phyloP scores from a whole-genome alignment of 1,140 invertebrate genomes.

The Drosophila burlai region DNA sequence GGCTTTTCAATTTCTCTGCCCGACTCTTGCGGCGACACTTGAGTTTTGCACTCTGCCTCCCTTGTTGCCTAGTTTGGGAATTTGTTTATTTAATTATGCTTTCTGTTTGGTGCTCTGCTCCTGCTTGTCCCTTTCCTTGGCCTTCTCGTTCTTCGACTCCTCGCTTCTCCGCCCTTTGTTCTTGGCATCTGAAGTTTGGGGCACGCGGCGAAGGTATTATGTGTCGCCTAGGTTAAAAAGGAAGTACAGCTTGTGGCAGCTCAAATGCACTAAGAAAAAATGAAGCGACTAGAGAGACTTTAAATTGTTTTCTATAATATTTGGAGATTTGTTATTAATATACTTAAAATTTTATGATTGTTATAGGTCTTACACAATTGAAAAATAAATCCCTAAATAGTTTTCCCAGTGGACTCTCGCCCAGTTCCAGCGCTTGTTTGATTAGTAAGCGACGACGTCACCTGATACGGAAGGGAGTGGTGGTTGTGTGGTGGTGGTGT shows the following conservation, averaged over 20 bases:
- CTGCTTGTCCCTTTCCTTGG: neutral
- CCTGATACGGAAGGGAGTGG: slow-evolving; percentile 21
- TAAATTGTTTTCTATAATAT: neutral
- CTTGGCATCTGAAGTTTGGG: slow-evolving; percentile 25
- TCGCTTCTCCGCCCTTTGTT: neutral
- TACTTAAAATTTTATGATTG: neutral
- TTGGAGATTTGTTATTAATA: too few relatives aligned
- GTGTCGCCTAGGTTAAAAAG: slow-evolving; percentile 20
- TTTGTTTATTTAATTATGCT: slow-evolving; percentile 54
- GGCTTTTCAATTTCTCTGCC: slow-evolving; percentile 18
- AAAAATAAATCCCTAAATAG: neutral
- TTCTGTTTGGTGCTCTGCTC: slow-evolving; percentile 8
- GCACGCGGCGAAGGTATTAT: slow-evolving; percentile 32
- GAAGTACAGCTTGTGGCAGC: slow-evolving; percentile 10
- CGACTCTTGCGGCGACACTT: slow-evolving; percentile 34
- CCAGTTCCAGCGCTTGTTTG: slow-evolving; percentile 29
- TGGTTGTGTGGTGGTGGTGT: slow-evolving; percentile 10
- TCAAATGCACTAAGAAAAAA: slow-evolving; percentile 1
- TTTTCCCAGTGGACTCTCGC: slow-evolving; percentile 8
- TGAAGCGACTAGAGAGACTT: neutral
- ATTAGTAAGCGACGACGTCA: slow-evolving; percentile 32
- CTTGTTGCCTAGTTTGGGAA: slow-evolving; percentile 45
- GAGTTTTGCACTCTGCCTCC: slow-evolving; percentile 38
- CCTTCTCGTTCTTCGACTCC: neutral
- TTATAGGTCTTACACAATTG: neutral